Evolutionary conservation across 2,888 invertebrate genomes (phyloP), one percentile per base, ranked within the genome.

Genomic region (Rhabditoides inermis): DNA sequence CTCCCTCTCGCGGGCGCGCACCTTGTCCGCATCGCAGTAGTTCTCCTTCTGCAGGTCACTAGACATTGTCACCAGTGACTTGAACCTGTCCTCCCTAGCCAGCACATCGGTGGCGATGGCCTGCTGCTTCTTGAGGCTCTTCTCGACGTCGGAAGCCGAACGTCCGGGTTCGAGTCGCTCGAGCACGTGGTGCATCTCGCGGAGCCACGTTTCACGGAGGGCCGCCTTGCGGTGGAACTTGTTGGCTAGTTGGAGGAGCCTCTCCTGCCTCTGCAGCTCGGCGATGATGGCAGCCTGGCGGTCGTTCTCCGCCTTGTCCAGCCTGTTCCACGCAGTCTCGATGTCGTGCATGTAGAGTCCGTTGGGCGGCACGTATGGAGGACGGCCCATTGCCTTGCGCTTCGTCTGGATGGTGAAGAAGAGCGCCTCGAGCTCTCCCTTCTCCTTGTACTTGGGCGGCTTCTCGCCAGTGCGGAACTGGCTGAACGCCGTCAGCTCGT

Each of bases 81-180:
- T 87, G 77, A 95, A 92, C 10, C 95, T 84, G 77, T 94, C 92
- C 73, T 90, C 88, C 82, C 86, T 84, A 15, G 94, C 90, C 49
- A 92, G 81, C 51, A 95, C 94, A 77, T 95, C 95, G 0, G 94
- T 92, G 57, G 89, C 88, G 60, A 95, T 91, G 18, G 95, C 94
- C 79, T 95, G 94, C 77, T 95, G 94, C 76, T 95, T 95, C 81
- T 95, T 95, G 37, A 95, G 85, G 0, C 92, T 90, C 1, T 94
- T 94, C 77, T 95, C 94, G 0, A 94, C 90, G 77, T 94, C 91
- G 0, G 87, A 84, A 65, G 92, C 80, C 80, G 88, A 88, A 68
- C 87, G 87, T 2, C 88, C 88, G 54, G 78, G 75, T 48, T 78
- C 75, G 65, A 68, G 60, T 28, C 65, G 67, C 32, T 71, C 61